Evolutionary conservation across 2,888 invertebrate genomes (phyloP), one percentile per base, ranked within the genome.

Genomic region (Aleiodes testaceus): DNA sequence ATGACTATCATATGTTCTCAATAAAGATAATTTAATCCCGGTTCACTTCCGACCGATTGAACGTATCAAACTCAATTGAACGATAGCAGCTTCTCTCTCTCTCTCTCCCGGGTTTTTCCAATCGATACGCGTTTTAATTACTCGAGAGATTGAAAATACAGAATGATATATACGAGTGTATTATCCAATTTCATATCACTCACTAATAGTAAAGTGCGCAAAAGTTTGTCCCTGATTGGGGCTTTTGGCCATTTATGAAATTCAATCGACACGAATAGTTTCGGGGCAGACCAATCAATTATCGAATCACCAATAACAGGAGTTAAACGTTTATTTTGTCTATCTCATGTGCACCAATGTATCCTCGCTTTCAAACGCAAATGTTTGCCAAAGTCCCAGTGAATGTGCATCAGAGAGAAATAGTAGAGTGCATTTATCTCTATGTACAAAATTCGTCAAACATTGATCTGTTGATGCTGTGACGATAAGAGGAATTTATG

Each of bases 121-220:
- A 81, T 80, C 75, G 80, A 80, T 80, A 79, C 78, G 76, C 53
- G 74, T 80, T 81, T 81, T 80, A 81, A 81, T 81, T 81, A 80
- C 80, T 79, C 77, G 79, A 77, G 65, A 70, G 70, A 66, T 66
- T 59, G 55, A 20, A 9, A 18, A 16, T 36, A 36, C 36, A 59
- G 11, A 59, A n/a, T 14, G 26, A 49, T 26, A 70, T 53, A 30
- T 55, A 59, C 50, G 22, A 12, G 20, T 61, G 14, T 64, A 53
- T 70, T 64, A 52, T 65, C 50, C 65, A 65, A 70, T 70, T 70
- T 55, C 53, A 55, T 42, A 59, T 59, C 36, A 42, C 36, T 59
- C 59, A 59, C 42, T 16, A 42, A 36, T 36, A 36, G 36, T 36
- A 7, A 36, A 36, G 9, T 7, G 9, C 42, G 59, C 14, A 7